Conservation (phyloP, 2,888 invertebrate genomes). For the Hemithea aestivaria region DNA sequence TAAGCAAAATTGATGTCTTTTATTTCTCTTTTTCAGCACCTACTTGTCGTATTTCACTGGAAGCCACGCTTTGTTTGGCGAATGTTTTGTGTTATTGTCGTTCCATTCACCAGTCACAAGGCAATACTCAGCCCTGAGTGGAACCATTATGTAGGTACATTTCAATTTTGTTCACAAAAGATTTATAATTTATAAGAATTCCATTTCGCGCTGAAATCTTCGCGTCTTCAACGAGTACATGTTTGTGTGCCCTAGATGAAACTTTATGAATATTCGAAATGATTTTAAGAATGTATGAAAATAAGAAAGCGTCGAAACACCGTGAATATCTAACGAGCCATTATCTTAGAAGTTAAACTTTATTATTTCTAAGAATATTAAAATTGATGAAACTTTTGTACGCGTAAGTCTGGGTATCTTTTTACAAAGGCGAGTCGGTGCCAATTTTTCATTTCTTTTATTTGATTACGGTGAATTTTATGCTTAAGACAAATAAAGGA, state of each 20-base stretch:
- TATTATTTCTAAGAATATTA: conserved; percentile 7
- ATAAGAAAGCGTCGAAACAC: conserved; percentile 3
- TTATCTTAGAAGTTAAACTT: not conserved
- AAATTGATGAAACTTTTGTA: conserved; percentile 5
- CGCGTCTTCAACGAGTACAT: conserved; percentile 22
- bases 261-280: conserved; percentile 19
- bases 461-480: conserved; percentile 32
- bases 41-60: conserved; percentile 14
- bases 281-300: conserved; percentile 11
- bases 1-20: conserved; percentile 27
- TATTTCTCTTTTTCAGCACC: conserved; percentile 6
- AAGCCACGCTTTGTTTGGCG: conserved; percentile 26
- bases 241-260: conserved; percentile 13
- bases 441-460: conserved; percentile 16
- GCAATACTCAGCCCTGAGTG: conserved; percentile 17
- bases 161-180: conserved; percentile 35
- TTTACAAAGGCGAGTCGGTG: conserved; percentile 10
- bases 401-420: conserved; percentile 5
- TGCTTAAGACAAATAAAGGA: conserved; percentile 46
- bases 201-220: conserved; percentile 27
- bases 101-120: conserved; percentile 29
- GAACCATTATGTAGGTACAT: conserved; percentile 32
- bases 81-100: conserved; percentile 31
- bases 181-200: conserved; percentile 40
- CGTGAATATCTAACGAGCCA: conserved; percentile 2